Conservation (phyloP, 1,140 invertebrate genomes). For the Temnothorax nylanderi region DNA sequence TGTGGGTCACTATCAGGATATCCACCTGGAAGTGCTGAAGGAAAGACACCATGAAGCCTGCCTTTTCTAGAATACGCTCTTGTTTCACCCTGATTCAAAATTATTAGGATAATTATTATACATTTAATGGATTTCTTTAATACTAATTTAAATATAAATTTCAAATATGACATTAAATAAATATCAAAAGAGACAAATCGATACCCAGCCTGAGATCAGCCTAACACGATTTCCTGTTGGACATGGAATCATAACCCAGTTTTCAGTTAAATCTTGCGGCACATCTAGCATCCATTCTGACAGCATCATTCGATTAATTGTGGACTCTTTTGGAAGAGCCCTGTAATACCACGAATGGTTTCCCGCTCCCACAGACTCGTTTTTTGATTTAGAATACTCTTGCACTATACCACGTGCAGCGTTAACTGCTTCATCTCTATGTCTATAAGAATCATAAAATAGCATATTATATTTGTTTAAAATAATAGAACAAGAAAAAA, state of each 20-base stretch:
- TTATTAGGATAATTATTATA: conserved; percentile 63
- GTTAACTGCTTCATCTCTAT: conserved; percentile 78
- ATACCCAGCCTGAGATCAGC: conserved; percentile 91
- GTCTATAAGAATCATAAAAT: conserved; percentile 69
- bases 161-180: conserved; percentile 15
- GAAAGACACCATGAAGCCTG: conserved; percentile 86
- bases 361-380: conserved; percentile 77
- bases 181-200: not conserved
- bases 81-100: conserved; percentile 89
- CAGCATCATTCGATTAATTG: conserved; percentile 88
- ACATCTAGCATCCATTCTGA: conserved; percentile 97
- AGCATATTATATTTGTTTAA: not conserved
- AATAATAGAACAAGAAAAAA: conserved; percentile 4
- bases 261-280: conserved; percentile 91
- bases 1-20: conserved; percentile 78
- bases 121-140: conserved; percentile 21
- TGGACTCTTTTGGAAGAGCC: conserved; percentile 46
- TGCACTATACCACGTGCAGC: conserved; percentile 76
- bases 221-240: conserved; percentile 93
- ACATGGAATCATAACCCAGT: conserved; percentile 94
- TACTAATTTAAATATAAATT: no score
- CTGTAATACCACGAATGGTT: conserved; percentile 16
- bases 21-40: conserved; percentile 92
- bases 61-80: conserved; percentile 91
- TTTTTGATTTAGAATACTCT: conserved; percentile 32